Conservation (phyloP, 2,113 vertebrate genomes). For the Anthoscopus minutus region DNA sequence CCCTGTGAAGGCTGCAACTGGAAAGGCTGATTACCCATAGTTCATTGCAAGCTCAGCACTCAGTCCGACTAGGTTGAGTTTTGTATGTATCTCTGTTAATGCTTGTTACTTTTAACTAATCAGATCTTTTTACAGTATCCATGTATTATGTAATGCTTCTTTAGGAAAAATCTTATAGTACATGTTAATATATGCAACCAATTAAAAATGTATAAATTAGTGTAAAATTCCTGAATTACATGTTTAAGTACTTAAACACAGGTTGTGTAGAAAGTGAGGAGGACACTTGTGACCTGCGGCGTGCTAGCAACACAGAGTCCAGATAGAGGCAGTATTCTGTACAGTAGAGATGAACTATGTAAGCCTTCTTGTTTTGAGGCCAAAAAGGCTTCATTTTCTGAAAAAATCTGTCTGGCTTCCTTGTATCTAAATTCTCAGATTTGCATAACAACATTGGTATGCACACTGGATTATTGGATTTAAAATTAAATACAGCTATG, state of each 20-base stretch:
- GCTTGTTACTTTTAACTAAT: slow-evolving; percentile 93
- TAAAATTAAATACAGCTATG: slow-evolving; percentile 67
- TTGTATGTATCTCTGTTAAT: slow-evolving; percentile 84
- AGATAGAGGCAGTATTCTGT: slow-evolving; percentile 72
- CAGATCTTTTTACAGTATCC: slow-evolving; percentile 88
- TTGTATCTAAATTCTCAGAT: slow-evolving; percentile 67
- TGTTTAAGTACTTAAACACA: slow-evolving; percentile 74
- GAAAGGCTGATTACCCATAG: slow-evolving; percentile 75
- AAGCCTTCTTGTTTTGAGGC: slow-evolving; percentile 63
- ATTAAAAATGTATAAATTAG: slow-evolving; percentile 86
- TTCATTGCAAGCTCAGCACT: slow-evolving; percentile 74
- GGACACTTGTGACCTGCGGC: slow-evolving; percentile 57
- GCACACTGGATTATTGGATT: slow-evolving; percentile 71
- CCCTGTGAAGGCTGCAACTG: slow-evolving; percentile 71
- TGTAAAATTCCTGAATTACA: slow-evolving; percentile 76
- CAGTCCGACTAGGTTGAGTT: slow-evolving; percentile 74
- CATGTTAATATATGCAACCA: slow-evolving; percentile 86
- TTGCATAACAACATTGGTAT: slow-evolving; percentile 63
- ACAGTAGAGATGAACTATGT: slow-evolving; percentile 67
- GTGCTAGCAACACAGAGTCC: slow-evolving; percentile 52
- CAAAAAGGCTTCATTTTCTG: slow-evolving; percentile 64
- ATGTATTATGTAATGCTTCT: slow-evolving; percentile 87
- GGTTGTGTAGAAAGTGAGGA: slow-evolving; percentile 67
- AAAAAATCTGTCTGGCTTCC: slow-evolving; percentile 58
- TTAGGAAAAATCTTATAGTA: slow-evolving; percentile 83